These are phyloP conservation scores for Balearica regulorum DNA, from an alignment of 2,797 vertebrate species.

Conservation along the genomic window DNA sequence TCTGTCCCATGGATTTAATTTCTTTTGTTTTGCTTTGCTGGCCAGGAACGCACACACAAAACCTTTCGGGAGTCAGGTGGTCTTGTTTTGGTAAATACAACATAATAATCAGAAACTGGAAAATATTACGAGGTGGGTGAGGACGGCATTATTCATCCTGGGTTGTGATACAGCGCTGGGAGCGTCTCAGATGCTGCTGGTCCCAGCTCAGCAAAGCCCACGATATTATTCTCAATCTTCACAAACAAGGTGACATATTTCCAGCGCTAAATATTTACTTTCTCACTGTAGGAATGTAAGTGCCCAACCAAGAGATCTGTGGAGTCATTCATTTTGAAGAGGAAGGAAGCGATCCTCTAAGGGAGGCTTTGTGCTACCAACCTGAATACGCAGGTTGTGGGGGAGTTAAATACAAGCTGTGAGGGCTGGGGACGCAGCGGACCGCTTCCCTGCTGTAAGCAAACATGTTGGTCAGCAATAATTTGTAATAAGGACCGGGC, in stretches of 20 bases:
- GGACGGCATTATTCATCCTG: slow-evolving; percentile 21
- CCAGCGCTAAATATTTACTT: neutral
- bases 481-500: neutral
- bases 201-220: neutral
- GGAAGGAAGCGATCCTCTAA: slow-evolving; percentile 36
- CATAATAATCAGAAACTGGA: slow-evolving; percentile 47
- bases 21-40: slow-evolving; percentile 55
- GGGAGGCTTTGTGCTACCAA: slow-evolving; percentile 14
- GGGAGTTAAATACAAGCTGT: slow-evolving; percentile 46
- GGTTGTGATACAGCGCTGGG: neutral
- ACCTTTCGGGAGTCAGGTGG: slow-evolving; percentile 53
- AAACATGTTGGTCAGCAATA: neutral
- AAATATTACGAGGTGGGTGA: slow-evolving; percentile 40
- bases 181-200: slow-evolving; percentile 15
- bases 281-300: neutral
- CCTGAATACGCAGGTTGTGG: slow-evolving; percentile 34
- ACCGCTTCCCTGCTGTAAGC: neutral
- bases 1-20: slow-evolving; percentile 28
- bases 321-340: slow-evolving; percentile 10
- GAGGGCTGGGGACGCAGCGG: slow-evolving; percentile 8
- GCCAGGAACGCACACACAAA: slow-evolving; percentile 44
- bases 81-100: slow-evolving; percentile 31
- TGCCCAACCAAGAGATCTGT: neutral
- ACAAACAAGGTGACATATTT: slow-evolving; percentile 6
- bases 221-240: neutral